Conservation (phyloP, 1,140 invertebrate genomes). For the Ips nitidus region DNA sequence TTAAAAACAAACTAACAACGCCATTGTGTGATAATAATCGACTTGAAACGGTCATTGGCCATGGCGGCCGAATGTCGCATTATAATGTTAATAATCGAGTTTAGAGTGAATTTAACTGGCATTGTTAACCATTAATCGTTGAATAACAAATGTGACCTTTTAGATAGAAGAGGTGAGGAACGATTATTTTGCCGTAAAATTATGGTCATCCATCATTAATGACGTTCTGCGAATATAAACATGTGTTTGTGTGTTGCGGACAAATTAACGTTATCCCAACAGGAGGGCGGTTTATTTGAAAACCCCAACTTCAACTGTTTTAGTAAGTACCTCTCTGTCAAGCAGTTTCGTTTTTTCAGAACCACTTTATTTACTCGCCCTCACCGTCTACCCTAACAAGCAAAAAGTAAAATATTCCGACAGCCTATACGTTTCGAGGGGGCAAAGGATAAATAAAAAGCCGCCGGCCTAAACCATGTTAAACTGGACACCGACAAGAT, state of each 20-base stretch:
- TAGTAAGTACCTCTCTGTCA: too few species aligned
- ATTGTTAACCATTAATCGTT: slow-evolving; percentile 4
- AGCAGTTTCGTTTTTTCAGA: too few species aligned
- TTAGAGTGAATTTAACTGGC: slow-evolving; percentile 5
- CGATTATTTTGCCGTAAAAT: slow-evolving; percentile 4
- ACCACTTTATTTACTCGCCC: too few species aligned
- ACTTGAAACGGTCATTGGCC: slow-evolving; percentile 17
- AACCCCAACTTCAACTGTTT: too few species aligned
- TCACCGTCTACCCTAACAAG: too few species aligned
- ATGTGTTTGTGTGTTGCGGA: not conserved
- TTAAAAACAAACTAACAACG: slow-evolving; percentile 12
- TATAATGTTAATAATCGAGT: slow-evolving; percentile 12
- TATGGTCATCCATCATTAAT: not conserved
- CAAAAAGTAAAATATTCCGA: too few species aligned
- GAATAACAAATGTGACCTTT: slow-evolving; percentile 7
- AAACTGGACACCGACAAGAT: too few species aligned
- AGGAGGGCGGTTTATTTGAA: too few species aligned
- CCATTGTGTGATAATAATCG: slow-evolving; percentile 19
- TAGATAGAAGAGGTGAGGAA: not conserved
- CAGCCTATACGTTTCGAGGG: too few species aligned
- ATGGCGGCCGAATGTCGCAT: slow-evolving; percentile 7
- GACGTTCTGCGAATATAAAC: not conserved
- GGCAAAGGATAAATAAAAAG: too few species aligned
- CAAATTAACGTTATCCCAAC: not conserved
- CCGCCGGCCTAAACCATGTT: too few species aligned